Base-by-base conservation (phyloP, 2,888 invertebrate species). In the Ormyrus nitidulus region DNA sequence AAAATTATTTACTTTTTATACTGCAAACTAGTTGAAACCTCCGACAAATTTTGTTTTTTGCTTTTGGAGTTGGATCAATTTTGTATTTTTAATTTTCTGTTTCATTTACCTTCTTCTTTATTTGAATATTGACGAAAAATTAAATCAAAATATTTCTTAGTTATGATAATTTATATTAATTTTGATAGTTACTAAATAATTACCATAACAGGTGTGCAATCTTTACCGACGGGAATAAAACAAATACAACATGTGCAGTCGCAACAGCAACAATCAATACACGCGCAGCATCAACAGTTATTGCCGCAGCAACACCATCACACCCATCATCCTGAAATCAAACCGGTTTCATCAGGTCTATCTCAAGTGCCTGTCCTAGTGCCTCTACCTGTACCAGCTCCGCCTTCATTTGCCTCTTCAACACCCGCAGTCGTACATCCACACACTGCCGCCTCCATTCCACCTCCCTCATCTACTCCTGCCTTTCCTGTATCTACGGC, bases 401-500 rank as follows among this genome's bases (percentile, higher is more conserved):
- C 86, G 59, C 79, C 84, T 46, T 79, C 69, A 5, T 69, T 76
- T 46, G 46, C 49, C 62, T 11, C 68, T 48, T 64, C 56, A 13
- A 44, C 74, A 58, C 48, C 80, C 54, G 46, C 54, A 2, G 9
- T 56, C 80, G 0, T 64, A 19, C 59, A 79, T 66, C 10, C 59
- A 3, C 79, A 80, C 11, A 73, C 61, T 34, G 10, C 86, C 86
- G 9, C 87, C 87, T 65, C 81, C 87, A 71, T 86, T 62, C 88
- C 88, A 11, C 89, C 69, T 3, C 34, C 73, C 0, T 8, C 87
- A 10, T 88, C 89, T 6, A 84, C 88, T 58, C 82, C 89, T 82
- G 82, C 86, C 75, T 81, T 84, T 6, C 86, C 89, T 61, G 82
- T 89, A 82, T 84, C 89, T 61, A 86, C 89, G 5, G 85, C 85